These are phyloP conservation scores for Garra rufa DNA, from an alignment of 2,113 vertebrate species.

Conservation along the genomic window DNA sequence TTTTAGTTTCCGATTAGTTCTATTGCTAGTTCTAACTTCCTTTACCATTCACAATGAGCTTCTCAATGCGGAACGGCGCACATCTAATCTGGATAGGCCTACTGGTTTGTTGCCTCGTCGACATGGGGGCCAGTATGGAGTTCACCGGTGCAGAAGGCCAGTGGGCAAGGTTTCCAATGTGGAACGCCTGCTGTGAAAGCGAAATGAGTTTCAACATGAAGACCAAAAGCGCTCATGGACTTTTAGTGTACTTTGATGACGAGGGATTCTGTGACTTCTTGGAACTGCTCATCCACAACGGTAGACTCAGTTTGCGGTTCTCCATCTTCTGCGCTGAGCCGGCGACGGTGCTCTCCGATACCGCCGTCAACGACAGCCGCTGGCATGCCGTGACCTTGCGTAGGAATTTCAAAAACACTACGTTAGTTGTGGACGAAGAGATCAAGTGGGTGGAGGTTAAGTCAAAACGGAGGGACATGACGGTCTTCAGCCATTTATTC, in stretches of 20 bases:
- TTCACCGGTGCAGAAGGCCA: slow-evolving; percentile 95
- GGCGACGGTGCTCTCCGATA: slow-evolving; percentile 88
- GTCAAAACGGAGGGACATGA: slow-evolving; percentile 97
- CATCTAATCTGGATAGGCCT: slow-evolving; percentile 83
- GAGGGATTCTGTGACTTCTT: slow-evolving; percentile 99
- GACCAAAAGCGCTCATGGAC: slow-evolving; percentile 93
- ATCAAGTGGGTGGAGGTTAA: slow-evolving; percentile 97
- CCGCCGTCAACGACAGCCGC: slow-evolving; percentile 88
- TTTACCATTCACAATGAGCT: slow-evolving; percentile 58
- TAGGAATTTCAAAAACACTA: slow-evolving; percentile 96
- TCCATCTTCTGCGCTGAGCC: slow-evolving; percentile 98
- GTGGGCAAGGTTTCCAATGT: slow-evolving; percentile 98
- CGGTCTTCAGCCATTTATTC: slow-evolving; percentile 94
- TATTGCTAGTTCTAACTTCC: not conserved
- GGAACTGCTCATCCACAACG: slow-evolving; percentile 93
- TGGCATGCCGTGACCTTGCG: slow-evolving; percentile 91
- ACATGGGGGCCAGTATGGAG: slow-evolving; percentile 88
- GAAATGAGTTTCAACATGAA: slow-evolving; percentile 99
- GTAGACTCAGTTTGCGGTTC: slow-evolving; percentile 93
- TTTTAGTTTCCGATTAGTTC: slow-evolving; percentile 43
- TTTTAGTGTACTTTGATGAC: slow-evolving; percentile 96
- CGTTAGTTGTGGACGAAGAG: slow-evolving; percentile 87
- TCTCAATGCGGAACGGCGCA: slow-evolving; percentile 68
- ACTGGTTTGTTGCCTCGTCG: slow-evolving; percentile 85
- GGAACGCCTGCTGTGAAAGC: slow-evolving; percentile 98